Percentiles rank a stretch among this genome's conserved stretches.
phyloP scores from a whole-genome alignment of 64 coral and sea anemone genomes.

The Montipora cactus region DNA sequence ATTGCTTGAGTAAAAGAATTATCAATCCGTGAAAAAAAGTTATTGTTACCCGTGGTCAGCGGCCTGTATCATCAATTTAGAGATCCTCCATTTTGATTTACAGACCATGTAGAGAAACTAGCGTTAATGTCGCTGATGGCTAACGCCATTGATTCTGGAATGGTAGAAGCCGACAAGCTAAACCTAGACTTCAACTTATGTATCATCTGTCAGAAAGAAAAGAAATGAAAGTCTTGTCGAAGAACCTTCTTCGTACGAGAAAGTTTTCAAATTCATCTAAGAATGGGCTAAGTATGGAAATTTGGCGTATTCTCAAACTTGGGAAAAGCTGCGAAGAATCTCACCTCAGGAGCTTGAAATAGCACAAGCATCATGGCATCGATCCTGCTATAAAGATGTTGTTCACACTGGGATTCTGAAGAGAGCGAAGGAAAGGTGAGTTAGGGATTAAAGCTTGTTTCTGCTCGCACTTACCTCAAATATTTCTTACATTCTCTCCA shows the following conservation, averaged over 20 bases:
- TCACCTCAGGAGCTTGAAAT: slow-evolving; percentile 35
- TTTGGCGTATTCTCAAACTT: slow-evolving; percentile 26
- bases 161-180: slow-evolving; percentile 16
- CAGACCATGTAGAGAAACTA: slow-evolving; percentile 32
- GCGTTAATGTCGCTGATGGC: neutral
- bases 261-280: slow-evolving; percentile 38
- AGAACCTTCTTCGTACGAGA: neutral
- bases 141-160: slow-evolving; percentile 4
- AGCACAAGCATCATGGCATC: slow-evolving; percentile 52
- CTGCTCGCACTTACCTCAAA: no score
- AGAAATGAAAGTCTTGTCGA: neutral
- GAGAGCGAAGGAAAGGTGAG: slow-evolving; percentile 57
- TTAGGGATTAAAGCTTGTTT: neutral
- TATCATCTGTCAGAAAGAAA: slow-evolving; percentile 48
- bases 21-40: no score
- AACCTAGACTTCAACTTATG: slow-evolving; percentile 11
- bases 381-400: slow-evolving; percentile 56
- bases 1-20: no score
- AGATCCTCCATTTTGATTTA: slow-evolving; percentile 52
- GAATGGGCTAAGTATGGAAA: slow-evolving; percentile 62
- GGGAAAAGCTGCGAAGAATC: slow-evolving; percentile 33
- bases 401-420: slow-evolving; percentile 69
- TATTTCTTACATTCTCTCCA: no score
- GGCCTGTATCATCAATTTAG: slow-evolving; percentile 27
- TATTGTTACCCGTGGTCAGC: slow-evolving; percentile 15